Base-by-base conservation (phyloP, 2,797 vertebrate genomes). In the Yasuhikotakia modesta region DNA sequence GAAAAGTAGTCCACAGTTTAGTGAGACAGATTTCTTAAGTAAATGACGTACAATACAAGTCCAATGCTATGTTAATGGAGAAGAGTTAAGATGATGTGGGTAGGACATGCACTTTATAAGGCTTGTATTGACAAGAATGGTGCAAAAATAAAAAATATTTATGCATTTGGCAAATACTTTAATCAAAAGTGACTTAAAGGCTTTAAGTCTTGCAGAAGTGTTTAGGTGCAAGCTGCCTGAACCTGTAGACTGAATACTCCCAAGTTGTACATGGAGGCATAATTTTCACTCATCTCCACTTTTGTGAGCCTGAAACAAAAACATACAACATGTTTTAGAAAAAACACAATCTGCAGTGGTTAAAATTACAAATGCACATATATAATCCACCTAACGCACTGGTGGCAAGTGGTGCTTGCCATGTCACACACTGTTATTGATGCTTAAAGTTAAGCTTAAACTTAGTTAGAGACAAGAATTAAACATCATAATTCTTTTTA, bases 211-310 rank as follows among this genome's bases (percentile, higher is more conserved):
- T 46, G n/a, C 39, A 65, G 63, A 45, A n/a, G n/a, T n/a, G n/a
- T n/a, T n/a, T n/a, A n/a, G n/a, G n/a, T n/a, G n/a, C n/a, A n/a
- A n/a, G n/a, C n/a, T n/a, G 96, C 95, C 79, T 96, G 96, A 43
- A 99, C 96, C 70, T 98, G 97, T 72, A 93, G 91, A 4, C 93
- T 91, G n/a, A 99, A 96, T 0, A 45, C 92, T n/a, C n/a, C n/a
- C n/a, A n/a, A 93, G 81, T 98, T 94, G 0, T 99, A 99, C 0
- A 91, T 94, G 2, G 91, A 53, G 0, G 95, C 97, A 10, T 99
- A 97, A 5, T 97, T 98, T 71, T 98, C 95, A 35, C 95, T 99
- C 98, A 99, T 99, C 21, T 95, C 85, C 70, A 99, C 99, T 90
- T 98, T n/a, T n/a, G n/a, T n/a, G n/a, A n/a, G n/a, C n/a, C n/a